These are phyloP conservation scores for Ceyx margarethae DNA, from an alignment of 2,113 vertebrate genomes.

Conservation along the genomic window DNA sequence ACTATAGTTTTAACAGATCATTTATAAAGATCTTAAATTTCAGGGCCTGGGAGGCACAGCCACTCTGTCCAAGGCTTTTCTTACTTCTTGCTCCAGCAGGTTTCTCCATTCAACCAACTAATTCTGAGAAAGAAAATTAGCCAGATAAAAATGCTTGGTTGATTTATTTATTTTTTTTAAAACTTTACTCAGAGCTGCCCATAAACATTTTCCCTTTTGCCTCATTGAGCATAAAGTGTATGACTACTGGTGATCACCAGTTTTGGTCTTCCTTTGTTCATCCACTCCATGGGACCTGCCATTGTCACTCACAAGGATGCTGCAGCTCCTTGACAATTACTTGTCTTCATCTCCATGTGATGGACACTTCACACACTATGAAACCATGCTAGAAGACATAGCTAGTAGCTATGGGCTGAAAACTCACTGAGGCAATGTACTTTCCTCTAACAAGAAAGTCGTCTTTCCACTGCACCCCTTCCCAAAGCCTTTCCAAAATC, in stretches of 20 bases:
- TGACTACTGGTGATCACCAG: not conserved
- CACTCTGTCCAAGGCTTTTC: constrained; percentile 77
- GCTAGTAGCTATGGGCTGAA: not conserved
- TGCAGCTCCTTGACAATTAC: not conserved
- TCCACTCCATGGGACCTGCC: not conserved
- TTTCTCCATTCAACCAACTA: constrained; percentile 75
- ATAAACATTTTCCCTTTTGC: not conserved
- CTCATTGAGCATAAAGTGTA: not conserved
- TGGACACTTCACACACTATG: not conserved
- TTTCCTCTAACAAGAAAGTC: not conserved
- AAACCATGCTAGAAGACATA: not conserved
- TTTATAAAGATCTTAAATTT: constrained; percentile 90
- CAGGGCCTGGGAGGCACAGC: constrained; percentile 82
- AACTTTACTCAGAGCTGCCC: not conserved
- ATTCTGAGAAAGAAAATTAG: constrained; percentile 73
- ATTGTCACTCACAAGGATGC: not conserved
- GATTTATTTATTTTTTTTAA: not conserved
- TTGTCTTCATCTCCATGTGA: rapidly evolving
- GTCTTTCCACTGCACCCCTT: not conserved
- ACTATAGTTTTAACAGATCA: constrained; percentile 97
- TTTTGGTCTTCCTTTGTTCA: not conserved
- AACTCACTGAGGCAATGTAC: rapidly evolving
- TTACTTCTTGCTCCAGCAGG: constrained; percentile 72
- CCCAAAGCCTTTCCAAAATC: not conserved
- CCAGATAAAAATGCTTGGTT: constrained; percentile 42